Conservation (phyloP, 2,113 vertebrate genomes). For the Brachyhypopomus occidentalis region DNA sequence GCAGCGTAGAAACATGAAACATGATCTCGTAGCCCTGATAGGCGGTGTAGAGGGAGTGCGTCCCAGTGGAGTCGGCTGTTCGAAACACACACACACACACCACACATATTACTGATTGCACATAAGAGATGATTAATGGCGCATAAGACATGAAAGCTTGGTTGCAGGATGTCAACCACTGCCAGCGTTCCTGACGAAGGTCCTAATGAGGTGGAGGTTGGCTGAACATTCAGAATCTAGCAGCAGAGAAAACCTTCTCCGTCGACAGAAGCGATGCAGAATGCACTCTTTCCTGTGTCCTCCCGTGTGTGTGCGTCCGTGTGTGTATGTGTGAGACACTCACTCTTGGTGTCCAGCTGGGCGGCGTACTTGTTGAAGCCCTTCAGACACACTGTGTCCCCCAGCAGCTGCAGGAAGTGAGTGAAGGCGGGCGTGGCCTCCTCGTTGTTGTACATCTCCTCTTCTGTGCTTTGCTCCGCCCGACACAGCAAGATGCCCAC, state of each 20-base stretch:
- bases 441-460: constrained; percentile 99
- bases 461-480: constrained; percentile 90
- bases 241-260: too few species aligned
- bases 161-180: not conserved
- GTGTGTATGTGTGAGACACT: constrained; percentile 52
- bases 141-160: too few species aligned
- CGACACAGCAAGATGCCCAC: constrained; percentile 93
- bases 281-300: too few species aligned
- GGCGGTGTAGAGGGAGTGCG: constrained; percentile 91
- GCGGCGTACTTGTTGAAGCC: constrained; percentile 90
- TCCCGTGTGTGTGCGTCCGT: too few species aligned
- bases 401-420: constrained; percentile 86
- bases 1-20: constrained; percentile 97
- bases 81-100: constrained; percentile 30
- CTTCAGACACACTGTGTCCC: constrained; percentile 83
- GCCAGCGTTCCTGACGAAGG: not conserved
- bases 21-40: constrained; percentile 96
- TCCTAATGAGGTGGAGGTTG: too few species aligned
- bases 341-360: constrained; percentile 95
- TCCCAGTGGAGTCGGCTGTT: constrained; percentile 90
- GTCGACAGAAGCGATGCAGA: too few species aligned
- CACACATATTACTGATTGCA: not conserved
- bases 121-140: too few species aligned
- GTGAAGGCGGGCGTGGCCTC: constrained; percentile 83
- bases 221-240: too few species aligned